Evolutionary conservation across 1,140 invertebrate genomes (phyloP).

Genomic region (Temnothorax nylanderi): DNA sequence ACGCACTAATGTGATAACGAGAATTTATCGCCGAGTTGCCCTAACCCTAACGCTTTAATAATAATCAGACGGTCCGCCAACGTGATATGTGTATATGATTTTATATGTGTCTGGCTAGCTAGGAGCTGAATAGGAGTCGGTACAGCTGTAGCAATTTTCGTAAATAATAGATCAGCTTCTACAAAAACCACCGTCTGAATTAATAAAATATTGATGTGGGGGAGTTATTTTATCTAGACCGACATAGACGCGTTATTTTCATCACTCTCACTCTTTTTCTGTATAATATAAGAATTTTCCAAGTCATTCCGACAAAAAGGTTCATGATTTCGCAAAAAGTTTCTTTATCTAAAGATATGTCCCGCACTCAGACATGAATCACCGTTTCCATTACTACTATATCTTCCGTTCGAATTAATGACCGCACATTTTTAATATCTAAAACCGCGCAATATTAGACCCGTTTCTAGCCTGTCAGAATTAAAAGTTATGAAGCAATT

Average conservation of each 20-base stretch:
- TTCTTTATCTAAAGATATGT: not conserved
- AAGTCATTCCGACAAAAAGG: not conserved
- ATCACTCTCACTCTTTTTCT: not conserved
- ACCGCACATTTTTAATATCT: not conserved
- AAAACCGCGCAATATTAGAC: not conserved
- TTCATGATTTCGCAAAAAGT: not conserved
- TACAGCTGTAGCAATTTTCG: not conserved
- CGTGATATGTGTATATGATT: not conserved
- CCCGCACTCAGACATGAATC: not conserved
- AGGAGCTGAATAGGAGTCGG: too few species aligned
- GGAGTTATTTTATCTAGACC: not conserved
- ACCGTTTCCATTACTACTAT: not conserved
- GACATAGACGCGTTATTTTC: not conserved
- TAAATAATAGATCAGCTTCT: conserved; percentile 1
- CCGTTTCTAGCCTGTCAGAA: not conserved
- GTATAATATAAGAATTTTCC: not conserved
- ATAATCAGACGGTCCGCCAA: not conserved
- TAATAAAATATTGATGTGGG: not conserved
- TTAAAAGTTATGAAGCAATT: conserved; percentile 4
- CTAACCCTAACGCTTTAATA: not conserved
- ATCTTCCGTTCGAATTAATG: not conserved
- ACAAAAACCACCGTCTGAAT: not conserved
- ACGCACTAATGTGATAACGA: not conserved
- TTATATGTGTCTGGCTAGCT: not conserved
- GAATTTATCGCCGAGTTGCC: not conserved